Evolutionary conservation across 2,888 invertebrate genomes (phyloP), one percentile per base, ranked within the genome.

Genomic region (Drosophila phalerata): DNA sequence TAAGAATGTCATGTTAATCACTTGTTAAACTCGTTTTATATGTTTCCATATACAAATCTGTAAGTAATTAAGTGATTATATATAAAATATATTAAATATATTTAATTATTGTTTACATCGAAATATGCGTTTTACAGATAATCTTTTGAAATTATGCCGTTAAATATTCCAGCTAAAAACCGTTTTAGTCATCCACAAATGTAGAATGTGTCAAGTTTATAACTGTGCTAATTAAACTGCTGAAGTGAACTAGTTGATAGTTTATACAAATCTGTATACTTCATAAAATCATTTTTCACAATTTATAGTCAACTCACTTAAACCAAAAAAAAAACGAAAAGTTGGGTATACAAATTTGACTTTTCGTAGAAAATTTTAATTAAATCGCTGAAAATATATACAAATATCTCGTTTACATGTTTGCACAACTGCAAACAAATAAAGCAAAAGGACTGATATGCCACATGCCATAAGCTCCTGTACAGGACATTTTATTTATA

Each of bases 341-440:
- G 22, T 43, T 9, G 9, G 2, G 22, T 10, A 55, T 32, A 34
- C 11, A 37, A 52, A 73, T 66, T 69, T 42, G 43, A 47, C 38
- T 48, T 57, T 61, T 51, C 25, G 49, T 63, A 11, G 8, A 34
- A 40, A 53, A 43, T 75, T 81, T 81, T 71, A 82, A 80, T 78
- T 82, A 81, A 80, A 74, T 68, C 61, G 30, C 28, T 9, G 2
- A 22, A 48, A 22, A 56, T 43, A 56, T 56, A 34, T 38, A 28
- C 45, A 55, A 55, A 53, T 48, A 42, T 13, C 25, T 42, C 38
- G 37, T 48, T 57, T 53, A 49, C 57, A 37, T 53, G 38, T 57
- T 53, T 56, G 56, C 10, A 11, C 32, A 69, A 49, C 38, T 22
- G 43, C 10, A 28, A 15, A 19, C 5, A 8, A 40, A 19, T 11